These are phyloP conservation scores for Melanophora roralis DNA, from an alignment of 2,888 invertebrate species.

Conservation along the genomic window DNA sequence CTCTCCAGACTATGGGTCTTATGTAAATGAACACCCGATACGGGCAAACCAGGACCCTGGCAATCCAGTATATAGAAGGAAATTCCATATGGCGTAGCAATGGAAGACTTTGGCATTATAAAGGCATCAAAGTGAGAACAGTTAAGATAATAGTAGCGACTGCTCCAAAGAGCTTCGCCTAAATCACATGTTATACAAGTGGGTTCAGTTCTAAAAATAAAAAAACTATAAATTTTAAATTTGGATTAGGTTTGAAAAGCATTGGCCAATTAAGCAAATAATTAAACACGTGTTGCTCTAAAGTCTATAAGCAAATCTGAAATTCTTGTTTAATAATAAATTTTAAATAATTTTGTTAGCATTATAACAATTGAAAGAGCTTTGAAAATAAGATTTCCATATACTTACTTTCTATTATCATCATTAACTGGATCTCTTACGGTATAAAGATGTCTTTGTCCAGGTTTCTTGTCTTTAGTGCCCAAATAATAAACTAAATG, in stretches of 20 bases:
- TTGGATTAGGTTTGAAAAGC: no score
- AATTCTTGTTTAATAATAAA: background rate
- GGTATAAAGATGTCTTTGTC: constrained; percentile 92
- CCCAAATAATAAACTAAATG: constrained; percentile 88
- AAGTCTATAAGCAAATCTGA: background rate
- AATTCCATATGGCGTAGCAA: constrained; percentile 74
- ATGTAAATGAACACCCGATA: constrained; percentile 87
- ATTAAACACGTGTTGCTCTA: background rate
- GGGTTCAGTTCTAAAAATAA: constrained; percentile 80
- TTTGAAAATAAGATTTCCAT: background rate
- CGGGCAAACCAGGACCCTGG: constrained; percentile 93
- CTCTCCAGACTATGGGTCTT: constrained; percentile 86
- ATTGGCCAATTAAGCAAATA: constrained; percentile 5
- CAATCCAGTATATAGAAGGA: constrained; percentile 88
- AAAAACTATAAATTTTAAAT: constrained; percentile 39
- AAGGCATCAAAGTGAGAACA: constrained; percentile 91
- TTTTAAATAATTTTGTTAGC: background rate
- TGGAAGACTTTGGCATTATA: constrained; percentile 80
- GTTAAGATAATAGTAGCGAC: constrained; percentile 88
- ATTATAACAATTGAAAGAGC: background rate
- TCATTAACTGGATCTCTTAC: constrained; percentile 86
- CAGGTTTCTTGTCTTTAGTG: constrained; percentile 88
- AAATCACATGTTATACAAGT: constrained; percentile 92
- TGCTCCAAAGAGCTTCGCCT: constrained; percentile 86
- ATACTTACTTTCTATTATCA: constrained; percentile 80